Evolutionary conservation across 2,113 vertebrate genomes (phyloP), one percentile per base, ranked within the genome.

Genomic region (Eolophus roseicapilla): DNA sequence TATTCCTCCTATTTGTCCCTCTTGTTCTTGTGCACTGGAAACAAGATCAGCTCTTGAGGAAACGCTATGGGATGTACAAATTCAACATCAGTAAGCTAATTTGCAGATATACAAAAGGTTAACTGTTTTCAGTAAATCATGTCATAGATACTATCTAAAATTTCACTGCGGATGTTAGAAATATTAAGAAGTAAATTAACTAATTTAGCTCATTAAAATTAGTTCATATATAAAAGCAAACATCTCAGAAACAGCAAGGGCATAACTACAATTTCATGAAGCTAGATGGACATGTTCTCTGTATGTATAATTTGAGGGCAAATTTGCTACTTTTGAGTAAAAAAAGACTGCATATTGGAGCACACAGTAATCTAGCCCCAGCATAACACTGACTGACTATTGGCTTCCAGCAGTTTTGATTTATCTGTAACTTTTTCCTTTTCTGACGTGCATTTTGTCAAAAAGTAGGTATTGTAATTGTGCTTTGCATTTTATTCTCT

Each of bases 361-460:
- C 8, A 78, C 15, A 24, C 4, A 71, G 10, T 60, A 50, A 88
- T 8, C 31, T 39, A 46, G 52, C 5, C 11, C 74, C 33, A 64
- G 8, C 7, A 17, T 29, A 60, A 57, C 13, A 39, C 6, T 35
- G n/a, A 50, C 12, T 68, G 27, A 76, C 14, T 24, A 20, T 21
- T 39, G 35, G 4, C 13, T 88, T 73, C 27, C 7, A 65, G 10
- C 2, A 49, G 6, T 53, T 88, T 85, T 15, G 12, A 0, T 0
- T 8, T 27, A 77, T 85, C 67, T 78, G 18, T 31, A 65, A 33
- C 4, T 68, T 82, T 17, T 64, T 81, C 15, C 8, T 3, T 80
- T 81, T 23, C 31, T 80, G 20, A 49, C 37, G 10, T 27, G 28
- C 19, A 23, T 69, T 88, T 86, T 74, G 18, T 62, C 1, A 0